These are phyloP conservation scores for Metacarcinus magister DNA, from an alignment of 2,888 invertebrate genomes.

Conservation along the genomic window DNA sequence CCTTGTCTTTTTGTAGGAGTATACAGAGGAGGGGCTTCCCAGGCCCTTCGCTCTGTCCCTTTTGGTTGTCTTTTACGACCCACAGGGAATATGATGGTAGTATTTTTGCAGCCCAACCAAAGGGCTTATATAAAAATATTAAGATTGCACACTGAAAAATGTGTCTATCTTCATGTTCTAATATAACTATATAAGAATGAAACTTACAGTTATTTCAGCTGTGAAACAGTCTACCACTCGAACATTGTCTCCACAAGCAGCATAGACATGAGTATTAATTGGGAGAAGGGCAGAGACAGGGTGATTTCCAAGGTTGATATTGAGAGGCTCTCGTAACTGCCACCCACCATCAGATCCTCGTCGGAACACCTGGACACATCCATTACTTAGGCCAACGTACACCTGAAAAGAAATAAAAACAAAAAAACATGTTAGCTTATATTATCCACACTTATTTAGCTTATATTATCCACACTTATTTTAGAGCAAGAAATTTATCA, in stretches of 20 bases:
- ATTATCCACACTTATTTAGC: neutral
- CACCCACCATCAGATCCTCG: conserved; percentile 88
- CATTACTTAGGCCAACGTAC: conserved; percentile 93
- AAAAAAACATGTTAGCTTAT: neutral
- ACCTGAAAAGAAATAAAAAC: conserved; percentile 86
- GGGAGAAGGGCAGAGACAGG: conserved; percentile 90
- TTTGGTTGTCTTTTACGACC: too few species aligned
- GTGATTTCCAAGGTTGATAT: conserved; percentile 89
- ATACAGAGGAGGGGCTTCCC: too few species aligned
- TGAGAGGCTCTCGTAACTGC: conserved; percentile 90
- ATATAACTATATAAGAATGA: neutral
- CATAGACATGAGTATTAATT: conserved; percentile 93
- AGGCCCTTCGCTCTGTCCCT: too few species aligned
- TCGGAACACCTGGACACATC: conserved; percentile 90
- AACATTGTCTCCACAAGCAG: conserved; percentile 93
- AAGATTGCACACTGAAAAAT: neutral
- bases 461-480: neutral
- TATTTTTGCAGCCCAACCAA: too few species aligned
- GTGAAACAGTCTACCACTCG: conserved; percentile 92
- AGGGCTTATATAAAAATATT: neutral
- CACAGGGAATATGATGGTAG: too few species aligned
- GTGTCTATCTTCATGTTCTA: neutral
- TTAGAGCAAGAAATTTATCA: neutral
- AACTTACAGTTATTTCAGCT: conserved; percentile 89
- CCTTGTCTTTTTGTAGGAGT: too few species aligned